These are phyloP conservation scores for Diabrotica undecimpunctata DNA, from an alignment of 1,140 invertebrate genomes.

Conservation along the genomic window DNA sequence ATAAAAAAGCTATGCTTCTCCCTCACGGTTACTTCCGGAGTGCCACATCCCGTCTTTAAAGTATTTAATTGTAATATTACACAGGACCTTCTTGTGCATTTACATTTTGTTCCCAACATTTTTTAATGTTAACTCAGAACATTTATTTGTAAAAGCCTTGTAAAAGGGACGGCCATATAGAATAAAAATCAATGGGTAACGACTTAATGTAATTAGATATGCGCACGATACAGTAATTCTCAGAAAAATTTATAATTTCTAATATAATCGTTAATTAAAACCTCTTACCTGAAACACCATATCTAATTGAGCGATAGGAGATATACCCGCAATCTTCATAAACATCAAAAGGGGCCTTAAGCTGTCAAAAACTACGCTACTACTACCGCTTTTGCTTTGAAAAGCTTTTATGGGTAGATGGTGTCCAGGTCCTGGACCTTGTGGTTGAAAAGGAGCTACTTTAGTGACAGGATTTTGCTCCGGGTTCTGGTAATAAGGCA, in stretches of 20 bases:
- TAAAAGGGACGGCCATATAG: neutral
- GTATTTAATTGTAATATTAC: too few relatives aligned
- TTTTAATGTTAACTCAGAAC: too few relatives aligned
- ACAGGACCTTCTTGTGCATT: too few relatives aligned
- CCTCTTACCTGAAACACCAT: conserved; percentile 45
- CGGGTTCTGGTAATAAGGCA: conserved; percentile 12
- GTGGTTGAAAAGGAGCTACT: conserved; percentile 8
- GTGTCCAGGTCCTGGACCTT: neutral
- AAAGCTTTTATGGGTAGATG: neutral
- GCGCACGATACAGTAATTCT: too few relatives aligned
- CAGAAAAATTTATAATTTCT: neutral
- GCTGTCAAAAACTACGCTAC: conserved; percentile 53
- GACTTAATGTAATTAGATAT: too few relatives aligned
- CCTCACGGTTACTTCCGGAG: too few relatives aligned
- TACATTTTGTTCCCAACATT: too few relatives aligned
- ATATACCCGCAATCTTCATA: conserved; percentile 55
- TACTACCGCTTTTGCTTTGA: neutral
- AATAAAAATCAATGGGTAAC: too few relatives aligned
- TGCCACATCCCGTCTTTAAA: too few relatives aligned
- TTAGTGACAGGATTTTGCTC: conserved; percentile 7
- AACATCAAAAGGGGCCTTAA: conserved; percentile 57
- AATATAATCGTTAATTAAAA: neutral
- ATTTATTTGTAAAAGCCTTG: too few relatives aligned
- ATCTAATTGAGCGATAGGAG: conserved; percentile 53
- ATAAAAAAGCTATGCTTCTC: too few relatives aligned